Base-by-base conservation (phyloP, 2,113 vertebrate genomes). In the Sarotherodon lohbergeri region DNA sequence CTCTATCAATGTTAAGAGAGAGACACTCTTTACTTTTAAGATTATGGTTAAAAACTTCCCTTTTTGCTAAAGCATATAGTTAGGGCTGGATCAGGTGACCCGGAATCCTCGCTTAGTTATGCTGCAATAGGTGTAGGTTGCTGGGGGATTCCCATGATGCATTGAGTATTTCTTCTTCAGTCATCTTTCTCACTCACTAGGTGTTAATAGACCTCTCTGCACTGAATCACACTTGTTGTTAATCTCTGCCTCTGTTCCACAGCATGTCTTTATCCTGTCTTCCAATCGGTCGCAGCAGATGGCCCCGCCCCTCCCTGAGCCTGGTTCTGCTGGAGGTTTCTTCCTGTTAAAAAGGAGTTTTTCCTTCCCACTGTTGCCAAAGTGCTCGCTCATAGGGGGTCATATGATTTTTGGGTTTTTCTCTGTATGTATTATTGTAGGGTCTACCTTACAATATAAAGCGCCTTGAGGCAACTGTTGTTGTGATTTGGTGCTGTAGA, bases 221-320 rank as follows among this genome's bases (percentile, higher is more conserved):
- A 57, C 0, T 29, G 13, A 57, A 57, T 57, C 56, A 57, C 0
- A 57, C 0, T 0, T 57, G 24, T 57, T 57, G 0, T 57, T 57
- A 57, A 57, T 0, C 55, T 16, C 56, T 16, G 24, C 3, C 56
- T 29, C 27, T 32, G 14, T 32, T 59, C 14, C 24, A 29, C 56
- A 59, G 13, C 56, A 59, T 59, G 56, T 59, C 56, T 59, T 59
- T 0, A 29, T 59, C 13, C 4, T 56, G 55, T 56, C 6, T 59
- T 59, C 55, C 2, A 27, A 57, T 12, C 22, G 0, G 1, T 57
- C 12, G 0, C 55, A 29, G 24, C 55, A 22, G 22, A 22, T 22
- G 22, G 22, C 22, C 22, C 22, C 22, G 6, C 55, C 55, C 55
- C 55, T 56, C 55, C 22, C 11, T 27, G n/a, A 55, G 10, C 54